Conservation (phyloP, 2,888 invertebrate species). For the Trichopoda pennipes region DNA sequence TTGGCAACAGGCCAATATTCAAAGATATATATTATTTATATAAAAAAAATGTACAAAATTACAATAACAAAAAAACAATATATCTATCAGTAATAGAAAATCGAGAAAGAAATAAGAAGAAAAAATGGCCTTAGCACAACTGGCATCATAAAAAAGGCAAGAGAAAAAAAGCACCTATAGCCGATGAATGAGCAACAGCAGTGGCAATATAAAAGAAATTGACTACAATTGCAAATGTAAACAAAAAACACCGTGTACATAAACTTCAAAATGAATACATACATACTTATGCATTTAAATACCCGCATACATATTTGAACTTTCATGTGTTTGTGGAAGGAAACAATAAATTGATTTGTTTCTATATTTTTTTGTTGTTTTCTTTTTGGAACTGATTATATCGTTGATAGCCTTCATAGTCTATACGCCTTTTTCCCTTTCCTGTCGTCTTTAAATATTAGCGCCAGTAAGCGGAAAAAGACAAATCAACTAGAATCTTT, state of each 20-base stretch:
- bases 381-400: constrained; percentile 6
- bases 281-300: neutral
- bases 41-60: constrained; percentile 39
- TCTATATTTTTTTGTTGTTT: neutral
- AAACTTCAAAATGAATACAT: constrained; percentile 21
- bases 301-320: too few relatives aligned
- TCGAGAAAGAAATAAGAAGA: constrained; percentile 27
- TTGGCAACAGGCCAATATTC: constrained; percentile 64
- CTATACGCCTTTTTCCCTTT: constrained; percentile 81
- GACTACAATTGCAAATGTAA: constrained; percentile 61
- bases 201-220: constrained; percentile 52
- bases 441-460: constrained; percentile 80
- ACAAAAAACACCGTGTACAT: constrained; percentile 14
- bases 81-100: constrained; percentile 54
- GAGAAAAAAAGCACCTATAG: constrained; percentile 19
- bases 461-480: constrained; percentile 82
- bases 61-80: constrained; percentile 47
- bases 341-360: constrained; percentile 57
- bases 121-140: constrained; percentile 30
- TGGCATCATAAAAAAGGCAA: constrained; percentile 24
- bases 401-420: constrained; percentile 76
- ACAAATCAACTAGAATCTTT: constrained; percentile 80
- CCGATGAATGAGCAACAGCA: constrained; percentile 33
- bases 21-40: constrained; percentile 53
- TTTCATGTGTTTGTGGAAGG: neutral